Base-by-base conservation (phyloP, 2,113 vertebrate genomes). In the Pomatostomus ruficeps region DNA sequence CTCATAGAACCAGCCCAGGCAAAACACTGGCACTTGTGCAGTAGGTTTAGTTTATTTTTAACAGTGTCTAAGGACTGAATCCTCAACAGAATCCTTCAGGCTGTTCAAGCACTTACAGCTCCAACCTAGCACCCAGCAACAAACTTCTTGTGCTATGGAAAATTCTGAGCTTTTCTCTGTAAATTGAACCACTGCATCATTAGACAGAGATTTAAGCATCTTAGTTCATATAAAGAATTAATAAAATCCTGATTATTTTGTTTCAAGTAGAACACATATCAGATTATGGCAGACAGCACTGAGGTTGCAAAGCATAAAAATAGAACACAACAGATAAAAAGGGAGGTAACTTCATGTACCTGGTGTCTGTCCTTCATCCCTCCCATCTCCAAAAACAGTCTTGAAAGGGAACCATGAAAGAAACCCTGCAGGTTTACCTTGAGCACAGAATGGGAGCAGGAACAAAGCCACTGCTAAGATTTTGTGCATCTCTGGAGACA, bases 401-500 rank as follows among this genome's bases (percentile, higher is more conserved):
- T 1, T 18, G 4, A 72, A 72, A 67, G 23, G 0, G 1, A 26
- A 16, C 2, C 2, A 3, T 8, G 25, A 8, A 52, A 9, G 3
- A 87, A 29, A 12, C 52, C 31, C 38, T 83, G 45, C 38, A 31
- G 18, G 14, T 40, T 57, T 92, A 31, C 52, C 79, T 52, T 78
- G 79, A 91, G 43, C 72, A 36, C n/a, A 86, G 48, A 17, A 63
- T 7, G 68, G 31, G 6, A 92, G 18, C 65, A 95, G 45, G 38
- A 90, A 46, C 51, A 93, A 36, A 19, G 20, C 33, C 33, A 23
- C 63, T 71, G 51, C 79, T 55, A 93, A 55, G 61, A 81, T 63
- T 77, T 90, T 92, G 59, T 86, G 59, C 9, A 68, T 4, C 36
- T 21, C 29, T 36, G 19, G 59, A 74, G 63, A 55, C 15, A 51